A percentile compares a stretch with the other conserved stretches of the same genome.
Conservation (phyloP, 1,140 invertebrate species). For the Trichomalopsis sarcophagae region DNA sequence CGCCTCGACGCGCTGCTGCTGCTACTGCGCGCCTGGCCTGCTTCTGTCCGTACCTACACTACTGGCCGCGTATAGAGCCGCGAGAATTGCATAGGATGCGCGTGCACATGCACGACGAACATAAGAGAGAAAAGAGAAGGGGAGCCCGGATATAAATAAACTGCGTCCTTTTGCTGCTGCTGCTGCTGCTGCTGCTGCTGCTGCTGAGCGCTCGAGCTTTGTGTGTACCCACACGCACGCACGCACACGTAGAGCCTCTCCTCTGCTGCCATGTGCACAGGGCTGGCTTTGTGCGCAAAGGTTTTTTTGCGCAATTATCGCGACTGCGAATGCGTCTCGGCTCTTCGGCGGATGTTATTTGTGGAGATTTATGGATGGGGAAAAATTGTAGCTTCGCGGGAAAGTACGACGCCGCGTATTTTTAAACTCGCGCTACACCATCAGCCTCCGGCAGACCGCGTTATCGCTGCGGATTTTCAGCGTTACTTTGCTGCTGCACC, state of each 20-base stretch:
- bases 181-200: not conserved
- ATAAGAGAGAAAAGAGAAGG: slow-evolving; percentile 20
- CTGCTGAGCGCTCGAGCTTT: not conserved
- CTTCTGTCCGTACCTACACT: slow-evolving; percentile 34
- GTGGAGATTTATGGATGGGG: not conserved
- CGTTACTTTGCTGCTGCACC: not conserved
- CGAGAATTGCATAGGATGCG: not conserved
- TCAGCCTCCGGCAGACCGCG: too few relatives aligned
- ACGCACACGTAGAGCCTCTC: not conserved
- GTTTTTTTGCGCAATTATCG: slow-evolving; percentile 13
- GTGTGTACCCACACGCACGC: not conserved
- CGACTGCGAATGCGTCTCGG: not conserved
- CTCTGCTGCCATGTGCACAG: not conserved
- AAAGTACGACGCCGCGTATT: not conserved
- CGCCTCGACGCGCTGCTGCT: not conserved
- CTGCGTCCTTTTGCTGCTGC: slow-evolving; percentile 18
- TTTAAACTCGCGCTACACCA: not conserved
- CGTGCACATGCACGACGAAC: not conserved
- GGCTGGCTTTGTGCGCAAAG: not conserved
- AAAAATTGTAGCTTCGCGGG: not conserved
- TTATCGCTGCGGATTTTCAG: not conserved
- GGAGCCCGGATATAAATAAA: slow-evolving; percentile 43
- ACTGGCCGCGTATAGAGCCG: slow-evolving; percentile 15
- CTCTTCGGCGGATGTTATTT: slow-evolving; percentile 1
- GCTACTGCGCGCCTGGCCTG: slow-evolving; percentile 11